A percentile compares a stretch with the other conserved stretches of the same genome.
These are phyloP conservation scores for Bryconaethiops microstoma DNA, from an alignment of 2,797 vertebrate genomes.

Conservation along the genomic window DNA sequence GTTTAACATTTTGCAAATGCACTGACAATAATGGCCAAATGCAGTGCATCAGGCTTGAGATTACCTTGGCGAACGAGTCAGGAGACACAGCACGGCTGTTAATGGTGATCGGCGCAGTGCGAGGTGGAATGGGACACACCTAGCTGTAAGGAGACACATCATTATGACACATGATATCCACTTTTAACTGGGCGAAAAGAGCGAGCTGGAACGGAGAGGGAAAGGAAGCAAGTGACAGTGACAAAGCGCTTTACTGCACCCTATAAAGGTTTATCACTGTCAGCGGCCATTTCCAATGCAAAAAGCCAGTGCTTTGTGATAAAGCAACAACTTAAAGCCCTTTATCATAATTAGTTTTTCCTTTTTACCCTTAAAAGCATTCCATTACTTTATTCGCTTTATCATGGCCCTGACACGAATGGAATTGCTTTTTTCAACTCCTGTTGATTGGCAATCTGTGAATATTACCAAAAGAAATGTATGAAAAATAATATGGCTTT, in stretches of 20 bases:
- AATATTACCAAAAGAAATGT: constrained; percentile 26
- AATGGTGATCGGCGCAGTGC: constrained; percentile 46
- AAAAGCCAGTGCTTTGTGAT: constrained; percentile 78
- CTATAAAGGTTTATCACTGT: constrained; percentile 81
- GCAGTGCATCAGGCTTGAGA: constrained; percentile 33
- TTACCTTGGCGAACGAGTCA: constrained; percentile 6
- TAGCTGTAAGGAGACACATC: constrained; percentile 57
- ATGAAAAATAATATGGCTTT: constrained; percentile 21
- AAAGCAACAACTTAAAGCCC: constrained; percentile 82
- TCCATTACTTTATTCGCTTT: constrained; percentile 78
- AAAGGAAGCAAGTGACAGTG: constrained; percentile 74
- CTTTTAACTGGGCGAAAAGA: constrained; percentile 54
- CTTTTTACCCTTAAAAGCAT: constrained; percentile 81
- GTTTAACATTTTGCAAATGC: constrained; percentile 24
- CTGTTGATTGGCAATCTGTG: constrained; percentile 40
- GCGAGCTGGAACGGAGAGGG: constrained; percentile 33
- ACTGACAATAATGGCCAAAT: constrained; percentile 5
- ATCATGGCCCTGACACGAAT: constrained; percentile 73
- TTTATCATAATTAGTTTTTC: constrained; percentile 88
- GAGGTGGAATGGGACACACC: constrained; percentile 44
- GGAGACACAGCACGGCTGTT: constrained; percentile 35
- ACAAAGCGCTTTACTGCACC: constrained; percentile 73
- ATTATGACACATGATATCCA: constrained; percentile 64
- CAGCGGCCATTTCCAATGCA: constrained; percentile 76
- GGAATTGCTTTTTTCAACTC: constrained; percentile 71